phyloP scores from a whole-genome alignment of 2,113 vertebrate genomes.

The Cromileptes altivelis region DNA sequence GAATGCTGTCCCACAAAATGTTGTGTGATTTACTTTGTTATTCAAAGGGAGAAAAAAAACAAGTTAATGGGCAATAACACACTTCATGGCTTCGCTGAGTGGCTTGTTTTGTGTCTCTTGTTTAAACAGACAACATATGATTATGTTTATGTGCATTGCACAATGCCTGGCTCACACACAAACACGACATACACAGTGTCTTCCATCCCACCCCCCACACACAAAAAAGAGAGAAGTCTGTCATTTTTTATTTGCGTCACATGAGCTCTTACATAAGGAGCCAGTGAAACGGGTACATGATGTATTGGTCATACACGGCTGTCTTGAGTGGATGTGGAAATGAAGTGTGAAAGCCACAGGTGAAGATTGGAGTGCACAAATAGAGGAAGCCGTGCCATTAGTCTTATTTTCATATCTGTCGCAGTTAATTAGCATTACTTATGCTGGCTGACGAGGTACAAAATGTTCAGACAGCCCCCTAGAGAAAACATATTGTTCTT shows the following conservation, averaged over 20 bases:
- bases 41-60: not conserved
- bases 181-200: not conserved
- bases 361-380: conserved; percentile 26
- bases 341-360: conserved; percentile 30
- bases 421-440: conserved; percentile 18
- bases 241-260: conserved; percentile 1
- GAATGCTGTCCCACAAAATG: not conserved
- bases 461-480: conserved; percentile 36
- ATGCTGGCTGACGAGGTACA: conserved; percentile 21
- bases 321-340: conserved; percentile 3
- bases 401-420: not conserved
- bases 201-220: not conserved
- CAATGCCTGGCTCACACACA: not conserved
- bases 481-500: conserved; percentile 68
- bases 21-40: conserved; percentile 8
- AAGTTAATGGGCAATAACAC: conserved; percentile 36
- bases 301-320: conserved; percentile 16
- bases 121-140: conserved; percentile 37
- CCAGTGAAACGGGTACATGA: not conserved
- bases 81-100: conserved; percentile 38
- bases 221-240: not conserved
- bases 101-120: conserved; percentile 13
- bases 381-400: conserved; percentile 8
- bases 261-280: conserved; percentile 24
- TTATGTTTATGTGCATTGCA: conserved; percentile 24